These are phyloP conservation scores for Felis chaus DNA, from an alignment of 2,113 vertebrate genomes.

Conservation along the genomic window DNA sequence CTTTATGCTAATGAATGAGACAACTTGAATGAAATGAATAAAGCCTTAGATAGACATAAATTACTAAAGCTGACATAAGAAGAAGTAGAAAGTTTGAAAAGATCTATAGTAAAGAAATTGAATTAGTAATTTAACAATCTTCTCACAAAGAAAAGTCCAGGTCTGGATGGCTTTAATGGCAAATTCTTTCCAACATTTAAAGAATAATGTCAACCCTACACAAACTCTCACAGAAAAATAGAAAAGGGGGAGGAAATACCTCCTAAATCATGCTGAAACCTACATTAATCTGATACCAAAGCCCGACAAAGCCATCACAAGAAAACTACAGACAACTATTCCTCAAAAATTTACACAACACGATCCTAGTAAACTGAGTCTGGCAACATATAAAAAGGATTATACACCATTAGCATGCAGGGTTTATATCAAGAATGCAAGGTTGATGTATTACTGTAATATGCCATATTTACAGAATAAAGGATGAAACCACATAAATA, in stretches of 20 bases:
- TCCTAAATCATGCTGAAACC: not conserved
- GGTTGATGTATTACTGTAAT: not conserved
- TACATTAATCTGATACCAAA: not conserved
- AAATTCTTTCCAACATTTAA: not conserved
- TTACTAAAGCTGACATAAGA: not conserved
- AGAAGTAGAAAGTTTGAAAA: constrained; percentile 16
- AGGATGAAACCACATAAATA: not conserved
- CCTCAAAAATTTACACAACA: not conserved
- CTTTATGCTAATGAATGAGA: not conserved
- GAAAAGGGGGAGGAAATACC: not conserved
- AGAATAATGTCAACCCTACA: not conserved
- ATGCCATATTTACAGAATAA: not conserved
- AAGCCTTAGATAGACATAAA: not conserved
- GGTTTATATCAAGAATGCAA: not conserved
- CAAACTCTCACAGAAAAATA: not conserved
- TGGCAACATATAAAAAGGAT: not conserved
- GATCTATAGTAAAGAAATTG: not conserved
- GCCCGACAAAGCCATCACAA: not conserved
- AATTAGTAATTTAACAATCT: not conserved
- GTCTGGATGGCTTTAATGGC: not conserved
- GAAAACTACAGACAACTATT: not conserved
- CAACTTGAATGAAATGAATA: not conserved
- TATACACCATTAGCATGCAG: not conserved
- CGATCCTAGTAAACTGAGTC: not conserved
- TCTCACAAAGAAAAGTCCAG: not conserved